A percentile compares a stretch with the other conserved stretches of the same genome.
These are phyloP conservation scores for Drosophila kokeensis DNA, from an alignment of 2,888 invertebrate genomes.

Conservation along the genomic window DNA sequence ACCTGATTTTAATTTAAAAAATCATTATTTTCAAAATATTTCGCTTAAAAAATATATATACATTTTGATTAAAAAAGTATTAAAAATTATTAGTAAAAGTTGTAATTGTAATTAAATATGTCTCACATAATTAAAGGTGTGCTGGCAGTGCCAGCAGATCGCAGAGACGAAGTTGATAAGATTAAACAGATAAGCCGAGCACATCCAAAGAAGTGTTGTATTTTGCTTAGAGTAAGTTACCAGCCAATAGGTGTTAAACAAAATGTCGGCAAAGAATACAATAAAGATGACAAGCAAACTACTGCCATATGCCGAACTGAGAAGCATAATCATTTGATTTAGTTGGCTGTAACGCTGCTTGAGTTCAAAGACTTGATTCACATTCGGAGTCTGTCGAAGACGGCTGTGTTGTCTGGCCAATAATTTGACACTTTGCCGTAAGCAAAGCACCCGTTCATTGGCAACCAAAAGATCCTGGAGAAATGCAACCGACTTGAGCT, in stretches of 20 bases:
- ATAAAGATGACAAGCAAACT: conserved; percentile 78
- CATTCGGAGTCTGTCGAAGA: conserved; percentile 9
- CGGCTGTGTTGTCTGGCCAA: conserved; percentile 30
- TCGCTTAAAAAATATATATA: not conserved
- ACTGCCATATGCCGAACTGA: conserved; percentile 78
- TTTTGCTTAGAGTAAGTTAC: conserved; percentile 32
- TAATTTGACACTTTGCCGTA: conserved; percentile 22
- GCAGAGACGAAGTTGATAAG: conserved; percentile 56
- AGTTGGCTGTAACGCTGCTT: conserved; percentile 77
- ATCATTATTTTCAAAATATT: not conserved
- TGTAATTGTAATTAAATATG: not conserved
- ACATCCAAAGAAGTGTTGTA: conserved; percentile 28
- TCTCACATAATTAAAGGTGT: conserved; percentile 75
- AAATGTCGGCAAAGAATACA: conserved; percentile 77
- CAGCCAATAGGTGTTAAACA: conserved; percentile 81
- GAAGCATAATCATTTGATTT: conserved; percentile 52
- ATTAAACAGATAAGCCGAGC: conserved; percentile 53
- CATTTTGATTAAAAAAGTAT: not conserved
- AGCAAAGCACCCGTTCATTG: conserved; percentile 30
- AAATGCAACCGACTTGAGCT: conserved; percentile 54
- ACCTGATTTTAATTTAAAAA: not conserved
- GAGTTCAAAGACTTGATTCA: conserved; percentile 49
- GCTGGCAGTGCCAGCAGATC: conserved; percentile 81
- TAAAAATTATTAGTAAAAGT: not conserved
- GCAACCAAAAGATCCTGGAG: conserved; percentile 50